phyloP scores from a whole-genome alignment of 2,888 invertebrate genomes.

The Apamea monoglypha region DNA sequence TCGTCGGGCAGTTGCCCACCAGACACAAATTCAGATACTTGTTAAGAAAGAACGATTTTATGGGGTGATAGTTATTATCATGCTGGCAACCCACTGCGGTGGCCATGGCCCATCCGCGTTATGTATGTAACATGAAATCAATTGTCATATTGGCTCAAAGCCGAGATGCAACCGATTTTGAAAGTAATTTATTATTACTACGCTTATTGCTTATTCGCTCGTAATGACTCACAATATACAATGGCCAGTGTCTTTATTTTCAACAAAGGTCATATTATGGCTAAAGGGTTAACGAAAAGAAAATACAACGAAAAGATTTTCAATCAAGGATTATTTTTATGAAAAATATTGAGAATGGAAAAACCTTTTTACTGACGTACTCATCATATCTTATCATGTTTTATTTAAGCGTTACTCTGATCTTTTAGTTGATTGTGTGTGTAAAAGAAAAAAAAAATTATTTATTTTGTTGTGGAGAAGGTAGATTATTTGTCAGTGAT shows the following conservation, averaged over 20 bases:
- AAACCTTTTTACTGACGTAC: slow-evolving; percentile 26
- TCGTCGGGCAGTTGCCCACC: no score
- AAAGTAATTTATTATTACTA: slow-evolving; percentile 1
- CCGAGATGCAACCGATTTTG: slow-evolving; percentile 3
- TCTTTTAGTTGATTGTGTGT: slow-evolving; percentile 16
- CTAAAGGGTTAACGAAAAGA: not conserved
- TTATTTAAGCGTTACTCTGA: slow-evolving; percentile 30
- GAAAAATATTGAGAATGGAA: slow-evolving; percentile 8
- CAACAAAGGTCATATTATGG: not conserved
- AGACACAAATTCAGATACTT: no score
- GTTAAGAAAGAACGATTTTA: not conserved
- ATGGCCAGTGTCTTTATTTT: not conserved
- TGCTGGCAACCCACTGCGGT: not conserved
- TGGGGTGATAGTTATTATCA: not conserved
- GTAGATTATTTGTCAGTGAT: not conserved
- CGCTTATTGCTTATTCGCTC: not conserved
- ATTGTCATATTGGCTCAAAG: slow-evolving; percentile 8
- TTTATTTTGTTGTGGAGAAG: not conserved
- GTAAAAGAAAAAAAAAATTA: not conserved
- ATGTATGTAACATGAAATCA: not conserved
- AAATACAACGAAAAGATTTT: slow-evolving; percentile 25
- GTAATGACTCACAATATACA: not conserved
- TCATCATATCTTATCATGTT: slow-evolving; percentile 18
- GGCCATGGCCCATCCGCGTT: no score
- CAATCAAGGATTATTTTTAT: slow-evolving; percentile 32